These are phyloP conservation scores for Drosophila dives DNA, from an alignment of 2,888 invertebrate genomes.

Conservation along the genomic window DNA sequence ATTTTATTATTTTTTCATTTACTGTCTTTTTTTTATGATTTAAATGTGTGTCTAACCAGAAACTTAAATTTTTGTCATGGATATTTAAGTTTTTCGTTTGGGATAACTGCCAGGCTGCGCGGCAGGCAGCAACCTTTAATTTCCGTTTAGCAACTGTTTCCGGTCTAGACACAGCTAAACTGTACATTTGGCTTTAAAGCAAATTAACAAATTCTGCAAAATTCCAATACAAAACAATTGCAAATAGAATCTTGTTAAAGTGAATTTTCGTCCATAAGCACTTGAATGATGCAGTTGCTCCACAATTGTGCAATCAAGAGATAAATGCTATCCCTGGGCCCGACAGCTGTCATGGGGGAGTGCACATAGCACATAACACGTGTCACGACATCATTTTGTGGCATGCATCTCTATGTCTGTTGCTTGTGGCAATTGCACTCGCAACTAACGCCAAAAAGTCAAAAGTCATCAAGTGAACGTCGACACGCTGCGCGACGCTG, in stretches of 20 bases:
- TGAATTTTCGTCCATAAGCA: conserved; percentile 11
- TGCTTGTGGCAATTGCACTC: conserved; percentile 50
- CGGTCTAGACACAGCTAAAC: conserved; percentile 48
- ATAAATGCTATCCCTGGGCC: conserved; percentile 36
- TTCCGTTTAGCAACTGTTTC: conserved; percentile 44
- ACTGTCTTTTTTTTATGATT: background rate
- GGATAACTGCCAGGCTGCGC: too few relatives aligned
- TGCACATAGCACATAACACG: conserved; percentile 30
- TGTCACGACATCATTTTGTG: conserved; percentile 28
- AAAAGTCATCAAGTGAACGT: conserved; percentile 54
- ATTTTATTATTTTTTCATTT: background rate
- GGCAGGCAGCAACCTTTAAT: conserved; percentile 36
- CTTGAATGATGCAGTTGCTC: conserved; percentile 30
- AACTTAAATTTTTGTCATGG: background rate
- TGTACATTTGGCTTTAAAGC: conserved; percentile 27
- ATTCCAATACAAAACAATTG: conserved; percentile 5
- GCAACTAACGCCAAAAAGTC: conserved; percentile 48
- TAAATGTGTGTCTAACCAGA: background rate
- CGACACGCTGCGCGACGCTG: conserved; percentile 23
- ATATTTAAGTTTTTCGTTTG: background rate
- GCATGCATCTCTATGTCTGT: conserved; percentile 21
- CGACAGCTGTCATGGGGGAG: conserved; percentile 22
- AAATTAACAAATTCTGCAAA: conserved; percentile 9
- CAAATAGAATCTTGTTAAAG: background rate
- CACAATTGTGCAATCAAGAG: conserved; percentile 49